Evolutionary conservation across 1,140 invertebrate species (phyloP), one percentile per base, ranked within the genome.

Genomic region (Drosophila baimaii): DNA sequence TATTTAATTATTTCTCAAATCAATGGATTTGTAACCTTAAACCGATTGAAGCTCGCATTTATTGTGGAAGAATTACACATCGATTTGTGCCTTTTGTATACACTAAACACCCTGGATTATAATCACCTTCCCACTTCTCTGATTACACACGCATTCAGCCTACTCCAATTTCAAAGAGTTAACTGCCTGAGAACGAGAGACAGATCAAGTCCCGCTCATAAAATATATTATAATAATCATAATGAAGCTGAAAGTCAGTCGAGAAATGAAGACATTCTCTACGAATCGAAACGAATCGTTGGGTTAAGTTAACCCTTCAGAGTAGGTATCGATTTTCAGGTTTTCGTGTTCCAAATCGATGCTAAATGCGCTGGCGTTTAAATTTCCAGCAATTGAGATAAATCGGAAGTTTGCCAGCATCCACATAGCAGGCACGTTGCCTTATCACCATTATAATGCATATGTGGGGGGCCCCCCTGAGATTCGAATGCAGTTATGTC

Each of bases 301-400:
- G 12, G 37, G 51, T 47, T 70, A 13, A 44, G 61, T 41, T 77
- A 66, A 33, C 46, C 46, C 56, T 61, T 63, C 19, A 56, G 57
- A 69, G 69, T 70, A 70, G 62, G 64, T 86, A 86, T 88, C 69
- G 46, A 33, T 61, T 88, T 89, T 80, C 79, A 73, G 52, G 79
- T 73, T 77, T 77, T 88, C 71, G 83, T 88, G 75, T 69, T 83
- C 75, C 44, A 82, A 85, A 85, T 88, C 79, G 83, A 63, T 91
- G 88, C 79, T 90, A 89, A 90, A 90, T 91, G 89, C 78, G 76
- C 70, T 90, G 81, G 81, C 73, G 81, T 90, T 91, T 91, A 78
- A 85, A 91, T 90, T 91, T 84, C 66, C 83, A 89, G 65, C 84
- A 89, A 90, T 91, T 90, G 81, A 90, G 89, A 90, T 90, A 91